These are phyloP conservation scores for Argyresthia albistria DNA, from an alignment of 2,888 invertebrate genomes.

Conservation along the genomic window DNA sequence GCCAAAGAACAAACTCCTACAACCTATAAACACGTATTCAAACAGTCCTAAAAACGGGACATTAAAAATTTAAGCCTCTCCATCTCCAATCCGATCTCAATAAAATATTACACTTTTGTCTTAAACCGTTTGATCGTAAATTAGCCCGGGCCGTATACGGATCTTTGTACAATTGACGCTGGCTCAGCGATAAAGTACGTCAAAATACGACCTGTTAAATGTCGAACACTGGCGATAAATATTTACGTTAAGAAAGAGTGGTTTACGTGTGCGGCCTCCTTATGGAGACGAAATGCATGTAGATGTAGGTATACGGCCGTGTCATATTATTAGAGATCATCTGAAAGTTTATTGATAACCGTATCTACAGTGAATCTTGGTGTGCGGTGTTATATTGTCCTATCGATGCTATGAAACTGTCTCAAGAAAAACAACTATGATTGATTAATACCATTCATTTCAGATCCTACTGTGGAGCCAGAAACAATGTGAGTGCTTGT, in stretches of 20 bases:
- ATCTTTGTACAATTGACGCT: conserved; percentile 20
- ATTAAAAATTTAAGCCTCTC: not conserved
- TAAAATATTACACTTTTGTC: conserved; percentile 8
- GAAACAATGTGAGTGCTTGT: too few species aligned
- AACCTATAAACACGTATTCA: conserved; percentile 3
- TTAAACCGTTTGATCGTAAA: conserved; percentile 10
- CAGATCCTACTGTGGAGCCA: too few species aligned
- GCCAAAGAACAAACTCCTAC: too few species aligned
- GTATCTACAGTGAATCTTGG: too few species aligned
- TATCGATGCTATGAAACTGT: too few species aligned
- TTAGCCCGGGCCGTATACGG: conserved; percentile 2
- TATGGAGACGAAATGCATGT: not conserved
- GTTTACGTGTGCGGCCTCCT: not conserved
- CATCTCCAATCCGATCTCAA: not conserved
- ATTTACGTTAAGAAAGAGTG: conserved; percentile 12
- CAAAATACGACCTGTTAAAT: conserved; percentile 50
- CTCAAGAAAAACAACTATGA: too few species aligned
- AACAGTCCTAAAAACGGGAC: not conserved
- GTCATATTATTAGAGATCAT: not conserved
- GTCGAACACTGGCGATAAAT: conserved; percentile 38
- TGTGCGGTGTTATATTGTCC: too few species aligned
- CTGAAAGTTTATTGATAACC: not conserved
- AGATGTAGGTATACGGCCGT: not conserved
- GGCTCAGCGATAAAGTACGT: conserved; percentile 34
- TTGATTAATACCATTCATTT: too few species aligned